Percentiles rank a stretch among this genome's conserved stretches.
phyloP scores from a whole-genome alignment of 2,113 vertebrate genomes.

The Spilogale gracilis region DNA sequence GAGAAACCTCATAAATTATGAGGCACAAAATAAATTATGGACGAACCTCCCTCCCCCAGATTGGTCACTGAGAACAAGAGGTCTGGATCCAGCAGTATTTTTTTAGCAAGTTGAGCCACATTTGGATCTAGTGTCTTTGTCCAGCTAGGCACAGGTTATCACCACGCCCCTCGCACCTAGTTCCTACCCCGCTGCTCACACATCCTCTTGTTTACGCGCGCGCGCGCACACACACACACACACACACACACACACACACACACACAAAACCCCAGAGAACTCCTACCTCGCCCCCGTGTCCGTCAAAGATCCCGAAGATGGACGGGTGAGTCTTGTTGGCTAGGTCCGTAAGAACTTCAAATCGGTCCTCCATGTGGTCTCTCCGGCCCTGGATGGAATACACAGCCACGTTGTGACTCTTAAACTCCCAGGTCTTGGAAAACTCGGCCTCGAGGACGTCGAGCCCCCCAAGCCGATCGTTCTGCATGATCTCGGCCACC shows the following conservation, averaged over 20 bases:
- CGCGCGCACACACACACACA: background rate
- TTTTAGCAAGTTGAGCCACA: background rate
- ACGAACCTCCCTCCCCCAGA: background rate
- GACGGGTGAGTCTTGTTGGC: constrained; percentile 97
- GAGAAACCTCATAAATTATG: background rate
- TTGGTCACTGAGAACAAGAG: background rate
- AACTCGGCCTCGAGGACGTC: constrained; percentile 97
- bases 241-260: background rate
- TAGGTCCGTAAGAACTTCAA: constrained; percentile 94
- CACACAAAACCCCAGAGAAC: background rate
- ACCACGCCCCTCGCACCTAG: constrained; percentile 4
- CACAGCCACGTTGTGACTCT: constrained; percentile 96
- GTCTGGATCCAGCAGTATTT: background rate
- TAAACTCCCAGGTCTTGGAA: constrained; percentile 98
- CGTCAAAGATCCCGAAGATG: constrained; percentile 98
- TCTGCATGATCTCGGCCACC: constrained; percentile 99
- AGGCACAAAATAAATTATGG: background rate
- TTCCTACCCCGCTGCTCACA: background rate
- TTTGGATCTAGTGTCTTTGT: background rate
- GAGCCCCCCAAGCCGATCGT: constrained; percentile 95
- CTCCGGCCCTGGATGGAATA: constrained; percentile 98
- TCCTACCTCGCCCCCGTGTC: constrained; percentile 98
- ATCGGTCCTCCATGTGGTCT: constrained; percentile 99
- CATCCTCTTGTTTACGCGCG: background rate
- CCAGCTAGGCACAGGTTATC: background rate